Evolutionary conservation across 2,888 invertebrate species (phyloP).

Genomic region (Spialia ferax): DNA sequence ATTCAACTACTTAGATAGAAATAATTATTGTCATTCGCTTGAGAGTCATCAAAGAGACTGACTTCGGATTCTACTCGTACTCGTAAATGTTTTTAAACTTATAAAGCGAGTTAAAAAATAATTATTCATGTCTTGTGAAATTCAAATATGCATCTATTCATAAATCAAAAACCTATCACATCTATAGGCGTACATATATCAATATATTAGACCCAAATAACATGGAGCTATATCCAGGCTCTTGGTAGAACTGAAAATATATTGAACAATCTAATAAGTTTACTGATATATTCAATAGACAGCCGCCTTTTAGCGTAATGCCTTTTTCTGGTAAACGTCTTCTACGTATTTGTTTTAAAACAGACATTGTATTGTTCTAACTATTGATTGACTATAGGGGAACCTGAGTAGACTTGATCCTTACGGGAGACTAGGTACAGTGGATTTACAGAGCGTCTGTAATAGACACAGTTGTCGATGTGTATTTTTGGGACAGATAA

Average conservation of each 20-base stretch:
- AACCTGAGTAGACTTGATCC: no score
- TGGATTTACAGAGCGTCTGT: no score
- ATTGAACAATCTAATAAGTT: background rate
- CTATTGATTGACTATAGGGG: no score
- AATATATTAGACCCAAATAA: background rate
- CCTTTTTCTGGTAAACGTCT: slow-evolving; percentile 17
- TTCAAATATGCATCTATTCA: no score
- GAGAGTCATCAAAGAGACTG: background rate
- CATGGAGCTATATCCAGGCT: background rate
- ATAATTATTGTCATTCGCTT: slow-evolving; percentile 8
- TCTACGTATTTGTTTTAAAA: slow-evolving; percentile 6
- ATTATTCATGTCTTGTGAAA: no score
- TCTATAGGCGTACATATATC: no score
- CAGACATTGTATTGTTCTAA: background rate
- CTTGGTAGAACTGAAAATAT: background rate
- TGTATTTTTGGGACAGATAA: no score
- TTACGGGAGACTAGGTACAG: no score
- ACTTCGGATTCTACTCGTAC: background rate
- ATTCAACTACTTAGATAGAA: slow-evolving; percentile 35
- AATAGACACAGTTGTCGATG: no score
- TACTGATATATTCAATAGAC: slow-evolving; percentile 11
- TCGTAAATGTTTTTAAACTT: background rate
- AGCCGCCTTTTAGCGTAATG: slow-evolving; percentile 1
- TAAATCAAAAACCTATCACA: no score
- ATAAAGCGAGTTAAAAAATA: background rate